A percentile compares a stretch with the other conserved stretches of the same genome.
These are phyloP conservation scores for Mactra quadrangularis DNA, from an alignment of 1,140 invertebrate genomes.

Conservation along the genomic window DNA sequence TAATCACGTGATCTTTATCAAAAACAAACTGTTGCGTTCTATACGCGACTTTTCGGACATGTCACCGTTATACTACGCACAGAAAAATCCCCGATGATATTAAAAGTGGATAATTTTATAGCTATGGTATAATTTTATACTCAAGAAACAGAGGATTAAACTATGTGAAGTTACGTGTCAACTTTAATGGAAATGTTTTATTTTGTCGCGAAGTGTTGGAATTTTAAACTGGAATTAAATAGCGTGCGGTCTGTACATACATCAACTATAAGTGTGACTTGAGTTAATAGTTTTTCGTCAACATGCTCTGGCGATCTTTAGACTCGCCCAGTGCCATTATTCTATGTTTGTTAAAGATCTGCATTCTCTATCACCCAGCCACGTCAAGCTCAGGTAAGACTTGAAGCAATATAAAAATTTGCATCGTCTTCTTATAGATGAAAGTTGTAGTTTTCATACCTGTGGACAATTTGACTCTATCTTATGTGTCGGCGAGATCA, in stretches of 20 bases:
- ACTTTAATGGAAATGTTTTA: conserved; percentile 20
- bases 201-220: not conserved
- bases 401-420: not conserved
- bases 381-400: conserved; percentile 27
- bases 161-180: not conserved
- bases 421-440: too few species aligned
- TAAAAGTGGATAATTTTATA: too few species aligned
- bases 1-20: conserved; percentile 38
- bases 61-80: conserved; percentile 1
- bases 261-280: conserved; percentile 20
- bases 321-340: conserved; percentile 28
- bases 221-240: conserved; percentile 33
- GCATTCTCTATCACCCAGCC: conserved; percentile 24
- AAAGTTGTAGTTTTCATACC: not conserved
- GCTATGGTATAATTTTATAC: too few species aligned
- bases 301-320: conserved; percentile 42
- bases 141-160: conserved; percentile 16
- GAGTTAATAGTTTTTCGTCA: conserved; percentile 16
- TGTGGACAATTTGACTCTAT: not conserved
- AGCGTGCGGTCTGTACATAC: conserved; percentile 3
- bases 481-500: conserved; percentile 10
- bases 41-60: conserved; percentile 43
- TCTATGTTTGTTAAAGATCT: conserved; percentile 9
- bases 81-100: too few species aligned
- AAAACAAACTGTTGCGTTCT: conserved; percentile 24